Conservation (phyloP, 2,797 vertebrate species). For the Galagoides demidoff region DNA sequence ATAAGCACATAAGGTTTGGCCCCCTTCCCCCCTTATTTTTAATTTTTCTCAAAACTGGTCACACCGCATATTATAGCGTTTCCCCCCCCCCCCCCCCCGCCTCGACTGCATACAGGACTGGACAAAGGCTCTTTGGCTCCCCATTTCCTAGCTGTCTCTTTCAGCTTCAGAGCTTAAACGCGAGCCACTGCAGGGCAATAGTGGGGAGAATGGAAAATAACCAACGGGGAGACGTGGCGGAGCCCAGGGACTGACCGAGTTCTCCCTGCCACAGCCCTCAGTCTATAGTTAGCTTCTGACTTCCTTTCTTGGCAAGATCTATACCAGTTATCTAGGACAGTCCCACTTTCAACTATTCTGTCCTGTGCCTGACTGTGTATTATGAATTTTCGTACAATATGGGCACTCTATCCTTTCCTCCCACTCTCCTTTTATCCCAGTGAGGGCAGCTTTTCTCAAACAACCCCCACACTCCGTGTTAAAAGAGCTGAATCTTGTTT, state of each 20-base stretch:
- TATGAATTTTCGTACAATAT: not conserved
- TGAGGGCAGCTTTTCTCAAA: not conserved
- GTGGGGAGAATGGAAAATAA: conserved; percentile 42
- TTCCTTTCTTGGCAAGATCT: conserved; percentile 37
- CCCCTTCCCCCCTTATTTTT: no score
- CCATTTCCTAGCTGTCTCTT: not conserved
- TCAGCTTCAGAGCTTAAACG: not conserved
- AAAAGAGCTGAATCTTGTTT: not conserved
- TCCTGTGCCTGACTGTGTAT: not conserved
- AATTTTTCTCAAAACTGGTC: no score
- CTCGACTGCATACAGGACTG: not conserved
- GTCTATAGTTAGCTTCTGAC: conserved; percentile 67
- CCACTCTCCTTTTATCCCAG: not conserved
- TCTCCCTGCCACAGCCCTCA: not conserved
- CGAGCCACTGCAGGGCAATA: not conserved
- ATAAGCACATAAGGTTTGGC: no score
- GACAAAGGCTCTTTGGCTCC: not conserved
- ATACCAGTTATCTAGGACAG: conserved; percentile 46
- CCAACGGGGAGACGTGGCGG: not conserved
- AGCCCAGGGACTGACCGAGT: not conserved
- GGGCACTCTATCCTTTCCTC: not conserved
- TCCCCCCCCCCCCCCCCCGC: not conserved
- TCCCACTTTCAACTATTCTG: not conserved
- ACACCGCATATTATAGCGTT: no score
- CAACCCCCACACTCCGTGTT: fast-evolving